Percentiles rank a stretch among this genome's conserved stretches.
Evolutionary conservation across 2,888 invertebrate genomes (phyloP).

Genomic region (Lumbricus terrestris): DNA sequence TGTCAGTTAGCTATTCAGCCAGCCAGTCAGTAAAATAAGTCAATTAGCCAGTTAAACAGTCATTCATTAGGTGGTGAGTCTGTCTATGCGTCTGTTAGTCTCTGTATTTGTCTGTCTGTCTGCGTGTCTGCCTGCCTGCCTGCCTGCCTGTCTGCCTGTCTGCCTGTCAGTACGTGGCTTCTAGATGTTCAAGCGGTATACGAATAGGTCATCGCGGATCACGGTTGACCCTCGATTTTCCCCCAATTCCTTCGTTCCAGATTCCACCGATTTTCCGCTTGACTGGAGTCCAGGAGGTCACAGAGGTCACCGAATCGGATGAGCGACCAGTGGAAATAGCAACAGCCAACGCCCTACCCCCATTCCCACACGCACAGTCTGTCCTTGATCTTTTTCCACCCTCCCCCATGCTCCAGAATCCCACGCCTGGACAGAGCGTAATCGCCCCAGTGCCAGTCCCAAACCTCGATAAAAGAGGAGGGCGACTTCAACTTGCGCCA

Average conservation of each 20-base stretch:
- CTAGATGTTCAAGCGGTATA: not conserved
- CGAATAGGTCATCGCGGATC: not conserved
- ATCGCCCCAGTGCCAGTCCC: not conserved
- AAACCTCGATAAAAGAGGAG: no score
- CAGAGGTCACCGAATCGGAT: not conserved
- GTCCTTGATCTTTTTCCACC: not conserved
- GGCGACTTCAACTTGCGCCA: no score
- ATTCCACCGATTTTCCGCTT: not conserved
- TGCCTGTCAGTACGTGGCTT: not conserved
- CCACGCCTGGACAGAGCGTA: not conserved
- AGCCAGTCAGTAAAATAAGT: no score
- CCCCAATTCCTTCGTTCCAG: not conserved
- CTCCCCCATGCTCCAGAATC: not conserved
- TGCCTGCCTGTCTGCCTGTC: not conserved
- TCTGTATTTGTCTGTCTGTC: not conserved
- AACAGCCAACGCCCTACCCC: not conserved
- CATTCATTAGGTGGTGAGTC: not conserved
- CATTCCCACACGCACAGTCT: no score
- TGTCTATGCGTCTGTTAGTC: not conserved
- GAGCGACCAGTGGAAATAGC: not conserved
- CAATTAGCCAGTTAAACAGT: not conserved
- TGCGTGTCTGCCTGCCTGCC: not conserved
- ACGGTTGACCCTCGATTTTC: not conserved
- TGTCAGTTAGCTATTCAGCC: no score
- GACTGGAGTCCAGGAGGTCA: not conserved